These are phyloP conservation scores for Anolis carolinensis DNA, from an alignment of 2,113 vertebrate genomes.

Conservation along the genomic window DNA sequence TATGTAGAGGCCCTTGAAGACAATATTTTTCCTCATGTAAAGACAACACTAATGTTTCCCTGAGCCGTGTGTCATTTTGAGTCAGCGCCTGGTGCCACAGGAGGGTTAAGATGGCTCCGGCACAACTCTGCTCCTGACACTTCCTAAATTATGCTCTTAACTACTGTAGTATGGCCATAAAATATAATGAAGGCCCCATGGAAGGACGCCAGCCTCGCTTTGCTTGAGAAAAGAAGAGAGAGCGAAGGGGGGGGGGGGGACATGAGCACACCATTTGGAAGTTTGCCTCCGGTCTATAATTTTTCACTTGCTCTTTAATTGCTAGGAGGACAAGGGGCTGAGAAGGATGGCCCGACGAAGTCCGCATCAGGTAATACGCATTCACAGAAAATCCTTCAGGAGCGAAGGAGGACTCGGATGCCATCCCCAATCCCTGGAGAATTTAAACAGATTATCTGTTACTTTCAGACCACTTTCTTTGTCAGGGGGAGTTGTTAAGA, in stretches of 20 bases:
- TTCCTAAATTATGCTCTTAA: conserved; percentile 75
- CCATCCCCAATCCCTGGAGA: background rate
- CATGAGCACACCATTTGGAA: conserved; percentile 60
- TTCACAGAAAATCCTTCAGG: background rate
- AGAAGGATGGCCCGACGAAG: background rate
- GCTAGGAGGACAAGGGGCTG: background rate
- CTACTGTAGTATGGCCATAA: conserved; percentile 70
- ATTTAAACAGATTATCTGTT: too few relatives aligned
- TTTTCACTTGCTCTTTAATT: conserved; percentile 48
- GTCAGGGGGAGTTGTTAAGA: background rate
- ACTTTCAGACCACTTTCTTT: background rate
- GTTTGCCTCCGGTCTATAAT: conserved; percentile 66
- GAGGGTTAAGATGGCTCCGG: conserved; percentile 62
- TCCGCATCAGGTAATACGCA: background rate
- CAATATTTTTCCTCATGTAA: conserved; percentile 53
- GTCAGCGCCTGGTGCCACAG: conserved; percentile 19
- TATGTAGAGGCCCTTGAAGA: conserved; percentile 45
- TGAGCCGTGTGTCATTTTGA: background rate
- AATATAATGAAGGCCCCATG: conserved; percentile 64
- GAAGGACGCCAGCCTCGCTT: conserved; percentile 58
- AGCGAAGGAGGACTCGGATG: background rate
- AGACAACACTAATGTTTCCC: conserved; percentile 58
- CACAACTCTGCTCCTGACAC: conserved; percentile 46
- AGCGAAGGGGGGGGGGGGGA: conserved; percentile 50
- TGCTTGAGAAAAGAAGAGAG: conserved; percentile 50